Evolutionary conservation across 1,140 invertebrate species (phyloP).

Genomic region (Lepidurus apus): DNA sequence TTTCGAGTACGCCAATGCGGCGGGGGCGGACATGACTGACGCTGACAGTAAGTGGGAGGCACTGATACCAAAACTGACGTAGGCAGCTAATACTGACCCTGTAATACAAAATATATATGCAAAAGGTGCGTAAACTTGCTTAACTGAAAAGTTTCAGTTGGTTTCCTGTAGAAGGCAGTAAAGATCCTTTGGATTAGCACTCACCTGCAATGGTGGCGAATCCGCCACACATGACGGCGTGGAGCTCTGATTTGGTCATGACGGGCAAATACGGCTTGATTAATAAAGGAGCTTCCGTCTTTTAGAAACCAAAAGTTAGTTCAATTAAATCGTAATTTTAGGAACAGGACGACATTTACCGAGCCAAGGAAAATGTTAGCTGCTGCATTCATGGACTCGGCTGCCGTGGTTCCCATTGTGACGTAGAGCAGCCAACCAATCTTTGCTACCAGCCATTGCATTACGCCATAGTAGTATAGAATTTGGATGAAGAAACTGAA

Average conservation of each 20-base stretch:
- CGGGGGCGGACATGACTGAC: slow-evolving; percentile 91
- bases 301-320: slow-evolving; percentile 41
- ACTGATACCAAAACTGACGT: slow-evolving; percentile 81
- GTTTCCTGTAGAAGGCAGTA: neutral
- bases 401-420: slow-evolving; percentile 51
- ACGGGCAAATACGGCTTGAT: slow-evolving; percentile 73
- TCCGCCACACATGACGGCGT: slow-evolving; percentile 86
- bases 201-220: slow-evolving; percentile 89
- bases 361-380: slow-evolving; percentile 53
- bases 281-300: slow-evolving; percentile 82
- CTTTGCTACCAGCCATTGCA: slow-evolving; percentile 49
- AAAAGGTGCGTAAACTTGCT: neutral
- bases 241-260: slow-evolving; percentile 83
- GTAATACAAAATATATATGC: slow-evolving; percentile 32
- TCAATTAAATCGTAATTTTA: neutral
- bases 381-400: slow-evolving; percentile 51
- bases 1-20: slow-evolving; percentile 81
- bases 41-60: slow-evolving; percentile 77
- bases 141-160: neutral
- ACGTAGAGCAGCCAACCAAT: slow-evolving; percentile 48
- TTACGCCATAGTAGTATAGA: slow-evolving; percentile 50
- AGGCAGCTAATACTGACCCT: slow-evolving; percentile 84
- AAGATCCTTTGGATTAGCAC: slow-evolving; percentile 28
- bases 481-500: slow-evolving; percentile 49
- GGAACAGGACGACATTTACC: slow-evolving; percentile 28